These are phyloP conservation scores for Diachasmimorpha longicaudata DNA, from an alignment of 1,140 invertebrate genomes.

Conservation along the genomic window DNA sequence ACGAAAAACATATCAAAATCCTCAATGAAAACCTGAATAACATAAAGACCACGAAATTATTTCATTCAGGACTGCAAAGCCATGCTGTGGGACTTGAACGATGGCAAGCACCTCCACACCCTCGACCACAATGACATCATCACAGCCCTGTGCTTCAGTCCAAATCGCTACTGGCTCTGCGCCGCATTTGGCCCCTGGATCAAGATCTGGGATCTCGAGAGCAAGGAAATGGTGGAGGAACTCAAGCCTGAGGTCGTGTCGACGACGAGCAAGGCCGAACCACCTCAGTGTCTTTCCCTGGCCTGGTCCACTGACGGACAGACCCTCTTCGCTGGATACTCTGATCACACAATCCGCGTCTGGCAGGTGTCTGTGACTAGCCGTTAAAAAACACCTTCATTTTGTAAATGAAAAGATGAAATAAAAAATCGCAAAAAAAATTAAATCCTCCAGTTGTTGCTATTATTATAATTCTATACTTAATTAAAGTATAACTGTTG, in stretches of 20 bases:
- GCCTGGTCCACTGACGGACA: constrained; percentile 99
- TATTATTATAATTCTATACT: constrained; percentile 23
- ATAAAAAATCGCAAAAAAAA: constrained; percentile 34
- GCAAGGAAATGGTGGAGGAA: constrained; percentile 99
- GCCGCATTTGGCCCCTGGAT: constrained; percentile 99
- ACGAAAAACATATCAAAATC: background rate
- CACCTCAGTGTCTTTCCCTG: constrained; percentile 95
- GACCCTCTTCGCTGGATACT: constrained; percentile 98
- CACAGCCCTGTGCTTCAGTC: constrained; percentile 97
- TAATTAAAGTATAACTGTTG: constrained; percentile 31
- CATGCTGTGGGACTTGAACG: constrained; percentile 99
- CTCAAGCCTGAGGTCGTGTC: constrained; percentile 92
- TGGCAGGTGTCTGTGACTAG: constrained; percentile 94
- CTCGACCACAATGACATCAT: constrained; percentile 98
- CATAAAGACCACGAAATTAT: constrained; percentile 21
- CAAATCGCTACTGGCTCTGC: constrained; percentile 99
- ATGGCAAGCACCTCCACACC: constrained; percentile 99
- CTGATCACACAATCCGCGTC: constrained; percentile 97
- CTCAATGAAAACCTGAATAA: background rate
- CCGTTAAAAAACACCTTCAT: constrained; percentile 61
- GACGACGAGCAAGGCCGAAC: constrained; percentile 80
- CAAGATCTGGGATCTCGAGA: constrained; percentile 99
- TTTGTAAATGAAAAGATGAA: constrained; percentile 39
- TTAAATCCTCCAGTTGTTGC: background rate
- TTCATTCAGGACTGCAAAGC: constrained; percentile 88